These are phyloP conservation scores for Dorcus parallelipipedus DNA, from an alignment of 2,888 invertebrate genomes.

Conservation along the genomic window DNA sequence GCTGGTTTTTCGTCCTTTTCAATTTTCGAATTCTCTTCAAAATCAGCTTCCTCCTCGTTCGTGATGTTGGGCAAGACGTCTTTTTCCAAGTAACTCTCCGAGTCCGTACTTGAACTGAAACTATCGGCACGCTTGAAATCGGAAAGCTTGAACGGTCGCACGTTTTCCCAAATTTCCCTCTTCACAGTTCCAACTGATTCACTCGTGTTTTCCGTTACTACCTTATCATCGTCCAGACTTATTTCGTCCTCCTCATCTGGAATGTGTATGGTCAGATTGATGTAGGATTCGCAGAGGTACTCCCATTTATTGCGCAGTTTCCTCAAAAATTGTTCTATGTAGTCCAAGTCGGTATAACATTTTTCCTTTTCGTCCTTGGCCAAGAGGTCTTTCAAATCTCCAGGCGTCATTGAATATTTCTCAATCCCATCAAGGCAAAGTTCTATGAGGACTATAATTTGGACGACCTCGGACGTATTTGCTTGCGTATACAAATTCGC, in stretches of 20 bases:
- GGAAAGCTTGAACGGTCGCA: conserved; percentile 52
- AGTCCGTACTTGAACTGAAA: conserved; percentile 42
- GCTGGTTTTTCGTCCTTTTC: conserved; percentile 25
- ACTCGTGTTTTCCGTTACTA: conserved; percentile 22
- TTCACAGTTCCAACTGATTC: conserved; percentile 4
- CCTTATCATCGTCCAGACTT: conserved; percentile 27
- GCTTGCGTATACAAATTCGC: conserved; percentile 92
- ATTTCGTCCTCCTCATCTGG: conserved; percentile 34
- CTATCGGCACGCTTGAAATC: conserved; percentile 54
- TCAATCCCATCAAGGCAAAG: conserved; percentile 73
- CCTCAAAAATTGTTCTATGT: conserved; percentile 44
- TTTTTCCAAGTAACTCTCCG: conserved; percentile 46
- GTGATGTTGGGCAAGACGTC: conserved; percentile 44
- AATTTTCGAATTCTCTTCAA: conserved; percentile 23
- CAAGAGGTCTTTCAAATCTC: conserved; percentile 61
- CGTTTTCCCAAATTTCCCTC: conserved; percentile 17
- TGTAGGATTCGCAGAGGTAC: conserved; percentile 45
- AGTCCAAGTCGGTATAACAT: conserved; percentile 41
- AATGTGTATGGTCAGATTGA: conserved; percentile 43
- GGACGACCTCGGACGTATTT: conserved; percentile 87
- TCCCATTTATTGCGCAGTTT: conserved; percentile 47
- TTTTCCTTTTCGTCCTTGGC: conserved; percentile 43
- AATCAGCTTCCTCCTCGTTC: conserved; percentile 43
- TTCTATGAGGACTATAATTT: conserved; percentile 82
- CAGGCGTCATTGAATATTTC: conserved; percentile 59